These are phyloP conservation scores for Oophaga pumilio DNA, from an alignment of 2,113 vertebrate genomes.

Conservation along the genomic window DNA sequence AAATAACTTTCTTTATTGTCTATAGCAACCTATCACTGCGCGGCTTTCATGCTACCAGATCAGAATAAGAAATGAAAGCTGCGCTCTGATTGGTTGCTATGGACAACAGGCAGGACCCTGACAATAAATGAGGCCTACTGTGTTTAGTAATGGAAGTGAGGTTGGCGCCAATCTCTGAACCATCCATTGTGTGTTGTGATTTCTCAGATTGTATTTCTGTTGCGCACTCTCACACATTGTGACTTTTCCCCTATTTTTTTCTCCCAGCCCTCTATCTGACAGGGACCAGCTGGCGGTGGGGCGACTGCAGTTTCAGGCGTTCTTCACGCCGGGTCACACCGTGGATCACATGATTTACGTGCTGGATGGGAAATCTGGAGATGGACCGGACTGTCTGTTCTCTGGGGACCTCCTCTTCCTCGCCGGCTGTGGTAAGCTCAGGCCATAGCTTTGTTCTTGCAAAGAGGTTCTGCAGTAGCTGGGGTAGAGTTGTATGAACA, in stretches of 20 bases:
- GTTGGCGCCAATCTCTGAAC: too few species aligned
- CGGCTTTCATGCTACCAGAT: neutral
- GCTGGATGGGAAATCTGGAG: conserved; percentile 78
- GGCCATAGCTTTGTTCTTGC: neutral
- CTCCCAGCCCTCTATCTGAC: conserved; percentile 82
- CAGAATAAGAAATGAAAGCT: neutral
- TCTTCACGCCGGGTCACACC: conserved; percentile 92
- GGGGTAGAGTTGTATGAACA: neutral
- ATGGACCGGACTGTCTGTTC: conserved; percentile 86
- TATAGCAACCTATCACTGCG: neutral
- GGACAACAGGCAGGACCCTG: neutral
- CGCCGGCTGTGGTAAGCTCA: conserved; percentile 88
- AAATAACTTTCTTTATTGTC: neutral
- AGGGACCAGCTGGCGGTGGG: conserved; percentile 84
- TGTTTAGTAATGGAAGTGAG: too few species aligned
- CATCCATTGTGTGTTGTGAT: too few species aligned
- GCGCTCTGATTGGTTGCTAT: neutral
- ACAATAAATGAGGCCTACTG: too few species aligned
- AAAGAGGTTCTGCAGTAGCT: neutral
- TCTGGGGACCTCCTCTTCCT: conserved; percentile 96
- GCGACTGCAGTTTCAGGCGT: conserved; percentile 82
- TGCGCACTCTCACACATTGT: too few species aligned
- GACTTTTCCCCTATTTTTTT: neutral
- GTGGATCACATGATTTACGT: conserved; percentile 94
- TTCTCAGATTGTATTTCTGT: too few species aligned